Percentiles rank a stretch among this genome's conserved stretches.
These are phyloP conservation scores for Cygnus atratus DNA, from an alignment of 2,113 vertebrate species.

Conservation along the genomic window DNA sequence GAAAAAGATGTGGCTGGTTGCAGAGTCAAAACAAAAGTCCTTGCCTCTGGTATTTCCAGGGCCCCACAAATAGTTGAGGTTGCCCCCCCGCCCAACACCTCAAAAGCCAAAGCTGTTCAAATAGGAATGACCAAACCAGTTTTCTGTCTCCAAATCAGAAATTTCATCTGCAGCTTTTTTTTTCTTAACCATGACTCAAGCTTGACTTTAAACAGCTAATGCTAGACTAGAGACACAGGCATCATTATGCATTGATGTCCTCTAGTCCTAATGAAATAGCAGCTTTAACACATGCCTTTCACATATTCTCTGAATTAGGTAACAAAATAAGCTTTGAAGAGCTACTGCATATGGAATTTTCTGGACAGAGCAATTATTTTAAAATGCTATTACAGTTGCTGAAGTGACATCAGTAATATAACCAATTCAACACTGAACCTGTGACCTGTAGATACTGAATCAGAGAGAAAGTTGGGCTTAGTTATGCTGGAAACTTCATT, in stretches of 20 bases:
- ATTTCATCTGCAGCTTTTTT: neutral
- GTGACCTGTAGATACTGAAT: neutral
- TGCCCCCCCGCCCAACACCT: too few relatives aligned
- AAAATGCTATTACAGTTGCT: neutral
- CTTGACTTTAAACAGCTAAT: neutral
- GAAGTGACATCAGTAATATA: neutral
- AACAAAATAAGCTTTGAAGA: neutral
- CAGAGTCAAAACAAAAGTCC: neutral
- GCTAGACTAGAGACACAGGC: neutral
- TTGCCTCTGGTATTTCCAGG: neutral
- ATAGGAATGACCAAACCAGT: neutral
- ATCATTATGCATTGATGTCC: neutral
- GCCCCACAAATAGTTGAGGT: neutral
- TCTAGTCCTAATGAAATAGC: neutral
- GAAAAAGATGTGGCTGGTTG: neutral
- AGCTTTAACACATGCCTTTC: neutral
- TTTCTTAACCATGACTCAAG: too few relatives aligned
- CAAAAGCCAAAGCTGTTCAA: neutral
- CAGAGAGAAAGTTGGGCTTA: neutral
- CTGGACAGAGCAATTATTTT: neutral
- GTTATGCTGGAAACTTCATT: neutral
- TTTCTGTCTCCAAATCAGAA: neutral
- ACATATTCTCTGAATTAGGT: neutral
- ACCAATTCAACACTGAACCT: neutral
- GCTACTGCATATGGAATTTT: neutral